Percentiles rank a stretch among this genome's conserved stretches.
Conservation (phyloP, 2,113 vertebrate genomes). For the Ammodytes dubius region DNA sequence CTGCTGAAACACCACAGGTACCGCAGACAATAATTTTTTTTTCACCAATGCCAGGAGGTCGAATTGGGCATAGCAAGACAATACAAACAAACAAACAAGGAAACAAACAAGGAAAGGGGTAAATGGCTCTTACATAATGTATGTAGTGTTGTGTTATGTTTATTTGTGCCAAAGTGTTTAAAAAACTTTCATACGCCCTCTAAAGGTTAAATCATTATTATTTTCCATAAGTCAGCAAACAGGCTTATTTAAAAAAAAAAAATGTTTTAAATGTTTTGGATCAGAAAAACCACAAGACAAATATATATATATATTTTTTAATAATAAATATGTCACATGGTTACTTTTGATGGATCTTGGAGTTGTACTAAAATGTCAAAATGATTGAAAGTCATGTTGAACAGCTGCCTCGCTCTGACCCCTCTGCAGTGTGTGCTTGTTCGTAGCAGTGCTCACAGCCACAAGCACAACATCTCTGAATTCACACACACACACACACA, state of each 20-base stretch:
- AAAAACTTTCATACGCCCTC: not conserved
- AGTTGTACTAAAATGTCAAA: not conserved
- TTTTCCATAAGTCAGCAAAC: not conserved
- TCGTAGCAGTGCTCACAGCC: not conserved
- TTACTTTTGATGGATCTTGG: constrained; percentile 12
- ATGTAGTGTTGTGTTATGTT: too few relatives aligned
- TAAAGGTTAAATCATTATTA: constrained; percentile 4
- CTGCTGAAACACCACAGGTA: too few relatives aligned
- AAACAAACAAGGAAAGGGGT: too few relatives aligned
- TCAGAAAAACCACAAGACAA: too few relatives aligned
- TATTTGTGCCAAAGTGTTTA: not conserved
- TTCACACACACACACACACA: not conserved
- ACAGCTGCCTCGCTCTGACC: not conserved
- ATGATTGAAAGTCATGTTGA: constrained; percentile 10
- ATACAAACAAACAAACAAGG: too few relatives aligned
- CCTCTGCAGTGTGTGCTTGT: not conserved
- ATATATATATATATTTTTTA: not conserved
- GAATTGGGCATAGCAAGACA: too few relatives aligned
- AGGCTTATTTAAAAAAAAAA: not conserved
- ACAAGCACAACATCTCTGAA: not conserved
- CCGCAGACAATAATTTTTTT: too few relatives aligned
- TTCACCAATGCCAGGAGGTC: too few relatives aligned
- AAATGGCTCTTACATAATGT: too few relatives aligned
- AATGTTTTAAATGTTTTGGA: not conserved
- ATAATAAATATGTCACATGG: not conserved